These are phyloP conservation scores for Cataglyphis rosenhaueri DNA, from an alignment of 2,888 invertebrate species.

Conservation along the genomic window DNA sequence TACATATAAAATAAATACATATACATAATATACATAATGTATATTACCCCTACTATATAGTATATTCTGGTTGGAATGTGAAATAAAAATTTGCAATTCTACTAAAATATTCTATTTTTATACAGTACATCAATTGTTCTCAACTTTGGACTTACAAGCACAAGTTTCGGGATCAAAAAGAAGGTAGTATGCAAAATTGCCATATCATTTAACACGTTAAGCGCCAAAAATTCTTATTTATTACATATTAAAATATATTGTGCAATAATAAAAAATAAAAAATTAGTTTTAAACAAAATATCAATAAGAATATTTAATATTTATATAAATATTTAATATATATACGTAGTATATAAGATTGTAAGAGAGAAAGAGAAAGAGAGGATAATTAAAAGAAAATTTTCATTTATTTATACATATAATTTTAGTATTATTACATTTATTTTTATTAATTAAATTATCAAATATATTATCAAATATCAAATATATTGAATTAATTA, in stretches of 20 bases:
- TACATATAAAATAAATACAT: conserved; percentile 9
- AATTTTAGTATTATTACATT: not conserved
- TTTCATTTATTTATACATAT: not conserved
- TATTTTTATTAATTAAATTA: not conserved
- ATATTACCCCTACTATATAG: conserved; percentile 17
- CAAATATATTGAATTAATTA: not conserved
- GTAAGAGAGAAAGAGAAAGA: not conserved
- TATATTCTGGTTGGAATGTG: conserved; percentile 62
- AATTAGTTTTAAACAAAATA: conserved; percentile 65
- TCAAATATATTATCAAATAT: not conserved
- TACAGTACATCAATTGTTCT: conserved; percentile 80
- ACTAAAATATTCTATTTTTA: conserved; percentile 72
- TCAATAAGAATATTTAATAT: too few species aligned
- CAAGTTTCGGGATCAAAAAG: conserved; percentile 73
- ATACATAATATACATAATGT: conserved; percentile 11
- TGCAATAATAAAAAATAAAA: not conserved
- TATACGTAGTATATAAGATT: conserved; percentile 17
- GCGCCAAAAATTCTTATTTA: conserved; percentile 59
- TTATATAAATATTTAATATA: not conserved
- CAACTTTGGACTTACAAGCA: conserved; percentile 77
- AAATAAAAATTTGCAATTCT: conserved; percentile 64
- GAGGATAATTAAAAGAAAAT: conserved; percentile 8
- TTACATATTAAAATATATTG: conserved; percentile 47
- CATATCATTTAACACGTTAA: conserved; percentile 72
- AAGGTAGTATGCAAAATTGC: conserved; percentile 71